These are phyloP conservation scores for Megalurothrips usitatus DNA, from an alignment of 2,888 invertebrate genomes.

Conservation along the genomic window DNA sequence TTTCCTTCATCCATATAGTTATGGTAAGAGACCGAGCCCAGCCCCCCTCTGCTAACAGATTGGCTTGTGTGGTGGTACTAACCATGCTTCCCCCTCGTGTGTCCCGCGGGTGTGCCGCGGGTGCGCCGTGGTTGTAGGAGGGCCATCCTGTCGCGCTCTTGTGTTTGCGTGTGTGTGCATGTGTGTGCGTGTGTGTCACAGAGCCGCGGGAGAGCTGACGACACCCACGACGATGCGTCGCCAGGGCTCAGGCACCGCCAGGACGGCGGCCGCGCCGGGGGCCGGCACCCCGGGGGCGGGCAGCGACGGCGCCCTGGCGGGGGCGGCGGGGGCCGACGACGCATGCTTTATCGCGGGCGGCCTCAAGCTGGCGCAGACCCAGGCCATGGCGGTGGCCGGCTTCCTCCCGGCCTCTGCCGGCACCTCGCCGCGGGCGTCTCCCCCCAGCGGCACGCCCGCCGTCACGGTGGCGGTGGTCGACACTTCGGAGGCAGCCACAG, in stretches of 20 bases:
- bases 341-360: constrained; percentile 56
- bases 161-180: constrained; percentile 27
- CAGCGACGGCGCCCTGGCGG: constrained; percentile 31
- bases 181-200: constrained; percentile 39
- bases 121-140: no score
- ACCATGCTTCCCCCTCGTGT: constrained; percentile 31
- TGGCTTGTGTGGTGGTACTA: constrained; percentile 38
- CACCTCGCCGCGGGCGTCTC: constrained; percentile 40
- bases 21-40: constrained; percentile 36
- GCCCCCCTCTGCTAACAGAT: constrained; percentile 32
- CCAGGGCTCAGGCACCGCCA: constrained; percentile 42
- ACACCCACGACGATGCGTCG: constrained; percentile 39
- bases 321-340: constrained; percentile 31
- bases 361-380: constrained; percentile 64
- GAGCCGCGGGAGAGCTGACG: constrained; percentile 40
- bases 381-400: constrained; percentile 67
- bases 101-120: neutral
- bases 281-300: constrained; percentile 32
- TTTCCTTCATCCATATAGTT: constrained; percentile 38
- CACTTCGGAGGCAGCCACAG: neutral
- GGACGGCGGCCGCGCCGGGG: constrained; percentile 27
- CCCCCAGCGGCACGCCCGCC: neutral
- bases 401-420: constrained; percentile 54
- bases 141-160: neutral
- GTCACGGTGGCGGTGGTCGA: neutral